phyloP scores from a whole-genome alignment of 2,888 invertebrate genomes.

The Teinopalpus imperialis region DNA sequence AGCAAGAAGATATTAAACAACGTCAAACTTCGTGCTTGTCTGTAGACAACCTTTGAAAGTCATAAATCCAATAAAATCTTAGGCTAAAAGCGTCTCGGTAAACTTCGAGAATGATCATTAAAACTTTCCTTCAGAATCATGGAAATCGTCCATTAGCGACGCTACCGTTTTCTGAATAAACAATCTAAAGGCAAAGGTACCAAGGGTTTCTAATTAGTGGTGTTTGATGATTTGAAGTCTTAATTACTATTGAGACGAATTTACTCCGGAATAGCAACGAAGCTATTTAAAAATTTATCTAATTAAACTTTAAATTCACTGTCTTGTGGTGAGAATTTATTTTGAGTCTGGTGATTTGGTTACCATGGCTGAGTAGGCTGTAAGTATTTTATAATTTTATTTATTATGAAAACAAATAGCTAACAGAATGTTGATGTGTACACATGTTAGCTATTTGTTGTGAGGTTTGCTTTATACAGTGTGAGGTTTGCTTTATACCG shows the following conservation, averaged over 20 bases:
- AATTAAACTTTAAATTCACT: constrained; percentile 18
- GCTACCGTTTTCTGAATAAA: constrained; percentile 37
- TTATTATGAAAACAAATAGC: too few relatives aligned
- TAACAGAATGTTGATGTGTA: too few relatives aligned
- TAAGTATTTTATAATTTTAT: too few relatives aligned
- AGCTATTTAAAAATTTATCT: constrained; percentile 17
- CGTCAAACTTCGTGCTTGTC: constrained; percentile 21
- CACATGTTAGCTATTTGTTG: too few relatives aligned
- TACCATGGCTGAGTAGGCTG: too few relatives aligned
- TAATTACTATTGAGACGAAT: constrained; percentile 25
- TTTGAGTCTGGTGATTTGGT: constrained; percentile 3
- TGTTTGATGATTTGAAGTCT: constrained; percentile 31
- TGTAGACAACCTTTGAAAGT: constrained; percentile 33
- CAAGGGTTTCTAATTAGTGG: constrained; percentile 35
- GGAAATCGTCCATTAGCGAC: constrained; percentile 44
- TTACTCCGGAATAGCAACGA: constrained; percentile 12
- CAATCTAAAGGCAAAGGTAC: constrained; percentile 30
- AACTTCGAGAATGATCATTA: constrained; percentile 47
- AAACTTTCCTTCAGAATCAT: constrained; percentile 45
- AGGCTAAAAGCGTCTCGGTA: constrained; percentile 39
- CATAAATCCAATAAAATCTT: constrained; percentile 44
- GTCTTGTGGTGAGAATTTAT: constrained; percentile 3
- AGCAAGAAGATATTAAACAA: constrained; percentile 22
- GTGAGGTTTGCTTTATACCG: too few relatives aligned
- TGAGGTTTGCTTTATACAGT: too few relatives aligned